These are phyloP conservation scores for Urocyon cinereoargenteus DNA, from an alignment of 2,797 vertebrate genomes.

Conservation along the genomic window DNA sequence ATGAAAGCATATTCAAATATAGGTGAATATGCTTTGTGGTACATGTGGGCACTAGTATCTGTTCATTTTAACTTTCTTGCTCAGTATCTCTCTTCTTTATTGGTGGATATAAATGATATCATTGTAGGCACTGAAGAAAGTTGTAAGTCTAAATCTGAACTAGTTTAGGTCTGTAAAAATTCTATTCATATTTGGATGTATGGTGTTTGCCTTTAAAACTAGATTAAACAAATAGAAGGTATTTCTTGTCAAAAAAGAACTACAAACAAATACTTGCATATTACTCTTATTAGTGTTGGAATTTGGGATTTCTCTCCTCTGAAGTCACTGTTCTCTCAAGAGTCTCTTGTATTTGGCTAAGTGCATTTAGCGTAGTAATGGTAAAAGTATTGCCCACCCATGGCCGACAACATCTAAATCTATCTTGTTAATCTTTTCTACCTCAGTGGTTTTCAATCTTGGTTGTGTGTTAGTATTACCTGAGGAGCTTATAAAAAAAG, in stretches of 20 bases:
- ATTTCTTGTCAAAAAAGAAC: conserved; percentile 21
- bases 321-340: not conserved
- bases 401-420: not conserved
- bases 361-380: not conserved
- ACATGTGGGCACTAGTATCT: not conserved
- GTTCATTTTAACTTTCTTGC: conserved; percentile 16
- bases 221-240: not conserved
- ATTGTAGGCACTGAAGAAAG: not conserved
- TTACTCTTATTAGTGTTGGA: not conserved
- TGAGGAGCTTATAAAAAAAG: not conserved
- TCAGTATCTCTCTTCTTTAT: not conserved
- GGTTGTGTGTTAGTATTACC: not conserved
- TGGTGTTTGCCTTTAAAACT: conserved; percentile 39
- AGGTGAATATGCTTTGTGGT: not conserved
- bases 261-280: conserved; percentile 11
- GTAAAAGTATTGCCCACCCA: not conserved
- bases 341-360: not conserved
- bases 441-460: not conserved
- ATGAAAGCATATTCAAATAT: not conserved
- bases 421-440: not conserved
- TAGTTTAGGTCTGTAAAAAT: conserved; percentile 30
- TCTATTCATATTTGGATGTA: not conserved
- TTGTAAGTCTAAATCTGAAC: not conserved
- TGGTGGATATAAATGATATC: not conserved
- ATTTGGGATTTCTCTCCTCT: not conserved